Conservation (phyloP, 2,113 vertebrate species). For the Talpa occidentalis region DNA sequence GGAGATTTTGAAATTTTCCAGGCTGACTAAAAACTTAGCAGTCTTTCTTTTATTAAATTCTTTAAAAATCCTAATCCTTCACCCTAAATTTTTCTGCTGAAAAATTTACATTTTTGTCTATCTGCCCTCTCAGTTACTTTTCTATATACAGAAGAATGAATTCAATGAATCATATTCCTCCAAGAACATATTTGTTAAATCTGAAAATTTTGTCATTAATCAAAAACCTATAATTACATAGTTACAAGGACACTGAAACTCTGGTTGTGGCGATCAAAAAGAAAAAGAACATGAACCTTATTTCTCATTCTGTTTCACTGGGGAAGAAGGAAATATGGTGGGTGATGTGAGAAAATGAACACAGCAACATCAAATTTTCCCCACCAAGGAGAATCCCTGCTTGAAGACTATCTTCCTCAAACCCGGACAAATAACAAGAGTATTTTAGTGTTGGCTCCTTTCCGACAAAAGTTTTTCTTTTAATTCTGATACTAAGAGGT, state of each 20-base stretch:
- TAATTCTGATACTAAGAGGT: not conserved
- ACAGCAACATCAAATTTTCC: not conserved
- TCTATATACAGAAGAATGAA: not conserved
- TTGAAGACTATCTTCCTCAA: conserved; percentile 1
- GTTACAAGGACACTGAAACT: not conserved
- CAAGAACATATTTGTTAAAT: conserved; percentile 18
- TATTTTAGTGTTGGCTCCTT: not conserved
- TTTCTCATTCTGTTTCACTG: not conserved
- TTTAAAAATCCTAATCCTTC: conserved; percentile 30
- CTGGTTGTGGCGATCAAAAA: not conserved
- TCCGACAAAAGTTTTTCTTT: not conserved
- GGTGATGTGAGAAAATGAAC: not conserved
- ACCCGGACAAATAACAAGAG: not conserved
- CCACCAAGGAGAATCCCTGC: not conserved
- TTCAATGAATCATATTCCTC: not conserved
- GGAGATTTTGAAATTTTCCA: conserved; percentile 78
- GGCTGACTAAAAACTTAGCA: conserved; percentile 75
- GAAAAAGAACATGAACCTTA: not conserved
- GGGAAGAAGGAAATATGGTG: not conserved
- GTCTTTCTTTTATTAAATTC: conserved; percentile 64
- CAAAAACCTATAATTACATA: not conserved
- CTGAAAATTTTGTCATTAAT: conserved; percentile 32
- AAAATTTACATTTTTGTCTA: not conserved
- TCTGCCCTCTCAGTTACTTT: not conserved
- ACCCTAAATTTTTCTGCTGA: conserved; percentile 5